Evolutionary conservation across 1,140 invertebrate genomes (phyloP), one percentile per base, ranked within the genome.

Genomic region (Musca vetustissima): DNA sequence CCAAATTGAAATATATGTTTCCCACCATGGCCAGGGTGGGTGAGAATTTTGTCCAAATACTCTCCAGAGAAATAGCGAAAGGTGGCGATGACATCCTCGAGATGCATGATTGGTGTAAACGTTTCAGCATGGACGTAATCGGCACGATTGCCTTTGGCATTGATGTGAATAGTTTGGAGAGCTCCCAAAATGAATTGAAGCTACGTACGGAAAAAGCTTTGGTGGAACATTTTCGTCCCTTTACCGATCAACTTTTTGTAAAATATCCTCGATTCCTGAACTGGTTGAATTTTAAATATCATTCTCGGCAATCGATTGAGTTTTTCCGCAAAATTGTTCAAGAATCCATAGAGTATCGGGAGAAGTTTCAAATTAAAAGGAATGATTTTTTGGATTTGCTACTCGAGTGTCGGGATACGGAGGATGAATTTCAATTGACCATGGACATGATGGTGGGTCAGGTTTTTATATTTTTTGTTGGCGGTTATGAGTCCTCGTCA

Each of bases 111-210:
- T 32, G 86, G 0, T 77, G 83, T 57, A 83, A 78, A 0, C 81
- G 83, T 22, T 89, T 85, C 57, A 85, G 86, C 0, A 87, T 88
- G 14, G 89, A 91, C 69, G 80, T 89, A 0, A 89, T 91, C n/a
- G 86, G 84, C 1, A 83, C 77, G 4, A 86, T 85, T 55, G 87
- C 84, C 1, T 91, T 88, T 70, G 89, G 89, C 0, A 71, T 90
- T 4, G 76, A 86, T 0, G 83, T 84, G 3, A 84, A 89, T 68
- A 85, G 86, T 0, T 71, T 89, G 8, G 78, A 83, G 2, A 81
- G 87, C 73, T 77, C 84, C 0, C 75, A 87, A 17, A 83, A 85
- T 0, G 84, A 87, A 75, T 89, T 90, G 76, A 66, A 70, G 2
- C n/a, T 72, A 1, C 68, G 73, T 3, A 75, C 75, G 2, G 73